A percentile compares a stretch with the other conserved stretches of the same genome.
Conservation (phyloP, 2,113 vertebrate species). For the Polyodon spathula region DNA sequence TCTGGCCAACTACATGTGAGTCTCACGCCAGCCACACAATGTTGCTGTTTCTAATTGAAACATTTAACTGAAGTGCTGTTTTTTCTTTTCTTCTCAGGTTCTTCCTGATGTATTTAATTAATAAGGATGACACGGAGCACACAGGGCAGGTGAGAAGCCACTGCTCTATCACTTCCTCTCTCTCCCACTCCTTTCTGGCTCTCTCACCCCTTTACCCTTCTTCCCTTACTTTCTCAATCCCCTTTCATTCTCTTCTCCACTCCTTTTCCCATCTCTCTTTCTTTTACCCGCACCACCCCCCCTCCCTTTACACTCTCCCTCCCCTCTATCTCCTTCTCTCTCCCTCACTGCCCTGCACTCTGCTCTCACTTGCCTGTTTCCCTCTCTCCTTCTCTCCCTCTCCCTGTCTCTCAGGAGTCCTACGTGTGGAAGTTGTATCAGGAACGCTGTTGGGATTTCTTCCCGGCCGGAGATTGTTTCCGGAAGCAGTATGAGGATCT, state of each 20-base stretch:
- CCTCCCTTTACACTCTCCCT: neutral
- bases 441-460: constrained; percentile 88
- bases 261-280: neutral
- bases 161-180: neutral
- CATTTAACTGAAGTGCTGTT: neutral
- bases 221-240: neutral
- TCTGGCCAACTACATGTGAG: constrained; percentile 79
- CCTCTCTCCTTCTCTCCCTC: neutral
- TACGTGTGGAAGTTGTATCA: constrained; percentile 94
- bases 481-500: constrained; percentile 89
- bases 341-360: neutral
- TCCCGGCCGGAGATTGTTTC: constrained; percentile 85
- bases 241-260: neutral
- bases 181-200: neutral
- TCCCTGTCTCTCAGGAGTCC: constrained; percentile 58
- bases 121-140: constrained; percentile 89
- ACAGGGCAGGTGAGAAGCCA: constrained; percentile 71
- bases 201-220: neutral
- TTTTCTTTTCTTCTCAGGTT: constrained; percentile 58
- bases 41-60: constrained; percentile 2
- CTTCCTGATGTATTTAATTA: constrained; percentile 91
- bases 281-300: neutral
- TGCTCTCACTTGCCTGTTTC: neutral
- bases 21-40: neutral
- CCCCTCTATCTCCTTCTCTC: neutral